phyloP scores from a whole-genome alignment of 2,888 invertebrate genomes.

The Sminthurides aquaticus region DNA sequence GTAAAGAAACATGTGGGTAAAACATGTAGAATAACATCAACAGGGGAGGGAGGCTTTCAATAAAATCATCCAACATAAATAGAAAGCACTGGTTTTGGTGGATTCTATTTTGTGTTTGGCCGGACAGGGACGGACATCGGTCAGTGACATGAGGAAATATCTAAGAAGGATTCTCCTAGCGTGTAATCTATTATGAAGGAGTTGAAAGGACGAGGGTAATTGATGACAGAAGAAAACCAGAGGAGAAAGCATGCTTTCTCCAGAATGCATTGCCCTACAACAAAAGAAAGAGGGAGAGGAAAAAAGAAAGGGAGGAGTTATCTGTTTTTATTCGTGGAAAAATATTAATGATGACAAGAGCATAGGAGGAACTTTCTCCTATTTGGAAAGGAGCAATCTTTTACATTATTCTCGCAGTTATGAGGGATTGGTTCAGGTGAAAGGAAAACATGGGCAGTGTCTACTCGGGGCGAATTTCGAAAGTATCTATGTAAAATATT shows the following conservation, averaged over 20 bases:
- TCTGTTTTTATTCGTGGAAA: not conserved
- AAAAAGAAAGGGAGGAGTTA: not conserved
- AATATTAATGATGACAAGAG: not conserved
- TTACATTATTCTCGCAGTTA: not conserved
- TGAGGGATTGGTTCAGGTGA: not conserved
- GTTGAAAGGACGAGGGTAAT: not conserved
- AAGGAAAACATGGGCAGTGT: not conserved
- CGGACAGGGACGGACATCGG: not conserved
- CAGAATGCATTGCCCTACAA: not conserved
- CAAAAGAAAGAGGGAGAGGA: not conserved
- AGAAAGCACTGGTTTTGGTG: not conserved
- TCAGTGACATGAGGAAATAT: not conserved
- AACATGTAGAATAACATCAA: too few species aligned
- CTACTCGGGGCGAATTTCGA: not conserved
- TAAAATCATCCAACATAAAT: too few species aligned
- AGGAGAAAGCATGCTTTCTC: not conserved
- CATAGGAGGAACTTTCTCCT: not conserved
- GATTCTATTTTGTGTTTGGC: not conserved
- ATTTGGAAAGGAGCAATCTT: not conserved
- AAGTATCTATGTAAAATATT: not conserved
- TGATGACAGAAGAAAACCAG: not conserved
- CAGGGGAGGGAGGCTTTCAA: too few species aligned
- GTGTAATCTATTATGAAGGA: not conserved
- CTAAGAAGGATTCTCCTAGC: not conserved
- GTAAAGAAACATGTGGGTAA: too few species aligned